Base-by-base conservation (phyloP, 2,113 vertebrate genomes). In the Myrmecobius fasciatus region DNA sequence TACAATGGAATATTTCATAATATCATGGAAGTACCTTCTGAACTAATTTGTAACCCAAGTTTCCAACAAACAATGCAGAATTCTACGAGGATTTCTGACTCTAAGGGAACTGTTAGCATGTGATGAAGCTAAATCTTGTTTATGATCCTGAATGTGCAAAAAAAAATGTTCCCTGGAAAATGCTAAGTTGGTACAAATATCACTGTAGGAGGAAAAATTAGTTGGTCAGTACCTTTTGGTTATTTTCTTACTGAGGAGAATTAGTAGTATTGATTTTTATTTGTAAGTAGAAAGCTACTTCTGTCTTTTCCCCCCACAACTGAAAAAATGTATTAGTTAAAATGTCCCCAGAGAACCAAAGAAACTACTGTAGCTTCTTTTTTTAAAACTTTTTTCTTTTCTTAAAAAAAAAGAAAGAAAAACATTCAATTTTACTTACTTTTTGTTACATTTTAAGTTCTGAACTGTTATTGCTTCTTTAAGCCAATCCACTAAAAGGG, bases 241-340 rank as follows among this genome's bases (percentile, higher is more conserved):
- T 88, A 89, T 53, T 92, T 47, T 92, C 25, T 91, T 94, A 93
- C 36, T 51, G 60, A 5, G 36, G 89, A 52, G 26, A 91, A 95
- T 95, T 89, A 94, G 89, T 83, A 8, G 52, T 46, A 92, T 60
- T 93, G 93, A 83, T 91, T 96, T 97, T 95, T 94, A 96, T 92
- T 94, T 97, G 53, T 90, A 95, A 96, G 47, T 47, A 90, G 25
- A 53, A 92, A 75, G 25, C 36, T 90, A 14, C 6, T 14, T 96
- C 54, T 53, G 51, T 54, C 53, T 83, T 91, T 89, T 3, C 28
- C 17, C 1, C 25, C 26, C 17, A 25, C 46, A 89, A 48, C 10
- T 52, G n/a, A 91, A 93, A 67, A 91, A 90, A 31, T 49, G n/a
- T 60, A 26, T 52, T 88, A 53, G 89, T 43, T 94, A 75, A 91